Evolutionary conservation across 2,113 vertebrate species (phyloP), one percentile per base, ranked within the genome.

Genomic region (Halichoeres trimaculatus): DNA sequence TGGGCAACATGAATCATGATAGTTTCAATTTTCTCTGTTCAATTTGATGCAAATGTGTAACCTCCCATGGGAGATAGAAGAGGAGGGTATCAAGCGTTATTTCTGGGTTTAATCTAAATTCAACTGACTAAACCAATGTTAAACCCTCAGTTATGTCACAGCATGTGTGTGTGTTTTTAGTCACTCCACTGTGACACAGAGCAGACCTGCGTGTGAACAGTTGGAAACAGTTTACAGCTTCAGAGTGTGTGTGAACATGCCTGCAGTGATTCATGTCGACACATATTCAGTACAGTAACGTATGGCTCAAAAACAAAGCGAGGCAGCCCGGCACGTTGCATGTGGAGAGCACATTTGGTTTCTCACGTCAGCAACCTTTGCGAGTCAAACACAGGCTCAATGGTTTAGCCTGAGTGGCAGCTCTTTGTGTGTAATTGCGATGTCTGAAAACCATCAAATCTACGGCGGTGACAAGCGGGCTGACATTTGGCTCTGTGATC

Each of bases 361-460:
- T 17, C 38, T 52, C 57, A 53, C 17, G 12, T 79, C 51, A 80
- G 36, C 9, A 2, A 12, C 30, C 26, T 70, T 79, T 61, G 67
- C 68, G 68, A 45, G 40, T 67, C 50, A 66, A 76, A 69, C 40
- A 48, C 38, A 11, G 45, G 35, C 43, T 30, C 56, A 77, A 80
- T 67, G 53, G 19, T 80, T 76, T 20, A 19, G 26, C 22, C 41
- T 64, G 65, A 84, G 14, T 36, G 71, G n/a, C 76, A 76, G 76
- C 8, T 14, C 17, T 68, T 66, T 76, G 47, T 43, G 56, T 41
- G 17, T 55, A 70, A 82, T 56, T 34, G 64, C 8, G 0, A 1
- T 6, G 17, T 17, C 47, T 78, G 62, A 84, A 86, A 90, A 90
- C 62, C 75, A 90, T 91, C 81, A 88, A 58, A 62, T 63, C 23